Base-by-base conservation (phyloP, 2,888 invertebrate genomes). In the Petrolisthes cinctipes region DNA sequence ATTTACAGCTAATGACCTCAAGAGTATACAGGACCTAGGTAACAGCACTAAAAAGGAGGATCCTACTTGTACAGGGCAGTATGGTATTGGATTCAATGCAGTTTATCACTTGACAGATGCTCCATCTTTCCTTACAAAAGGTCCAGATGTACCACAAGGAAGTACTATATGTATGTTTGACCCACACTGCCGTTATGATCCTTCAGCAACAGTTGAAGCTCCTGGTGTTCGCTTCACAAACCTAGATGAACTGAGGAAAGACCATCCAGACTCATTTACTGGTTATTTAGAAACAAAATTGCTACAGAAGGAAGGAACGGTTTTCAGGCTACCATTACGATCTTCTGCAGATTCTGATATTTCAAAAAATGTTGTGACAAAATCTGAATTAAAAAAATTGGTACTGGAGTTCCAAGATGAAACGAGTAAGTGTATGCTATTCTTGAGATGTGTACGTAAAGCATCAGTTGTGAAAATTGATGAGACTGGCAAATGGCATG, bases 61-160 rank as follows among this genome's bases (percentile, higher is more conserved):
- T 17, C 86, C 86, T 54, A 78, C 78, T 5, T 82, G 66, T 14
- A 86, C 86, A 76, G 86, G 86, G 37, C 86, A 86, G 73, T 86
- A 86, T 68, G 86, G 86, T 5, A 86, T 86, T 68, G 86, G 86
- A 14, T 86, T 86, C 71, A 86, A 86, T 78, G 86, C 86, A 17
- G 86, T 86, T 20, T 86, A 86, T 78, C 86, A 86, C 53, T 17
- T 86, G 23, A 86, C 86, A 17, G 86, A 86, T 56, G 86, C 86
- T 11, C 86, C 86, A 11, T 86, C 86, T 54, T 86, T 86, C 66
- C 75, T 86, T 14, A 86, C 86, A 5, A 71, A 53, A 57, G 86
- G 86, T 4, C 86, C 86, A 23, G 68, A 82, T 17, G 66, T 82
- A 7, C 85, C 81, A 9, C 37, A 82, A 57, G 68, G 86, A 78